A percentile compares a stretch with the other conserved stretches of the same genome.
Evolutionary conservation across 2,113 vertebrate genomes (phyloP).

Genomic region (Cyrtonyx montezumae): DNA sequence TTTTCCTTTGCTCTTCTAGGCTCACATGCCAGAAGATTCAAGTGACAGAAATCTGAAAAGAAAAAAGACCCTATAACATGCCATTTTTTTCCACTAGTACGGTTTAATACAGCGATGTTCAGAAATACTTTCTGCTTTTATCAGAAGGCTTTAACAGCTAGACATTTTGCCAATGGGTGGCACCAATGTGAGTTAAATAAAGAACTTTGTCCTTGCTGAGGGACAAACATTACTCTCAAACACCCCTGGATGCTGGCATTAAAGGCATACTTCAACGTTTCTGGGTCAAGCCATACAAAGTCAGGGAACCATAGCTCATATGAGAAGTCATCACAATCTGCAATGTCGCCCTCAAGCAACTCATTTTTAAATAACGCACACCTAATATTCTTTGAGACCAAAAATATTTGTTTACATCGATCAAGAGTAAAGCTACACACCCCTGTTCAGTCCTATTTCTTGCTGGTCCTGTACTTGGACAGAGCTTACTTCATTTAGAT

Average conservation of each 20-base stretch:
- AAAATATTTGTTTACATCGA: background rate
- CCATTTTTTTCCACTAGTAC: background rate
- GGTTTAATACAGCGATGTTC: background rate
- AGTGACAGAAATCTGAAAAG: background rate
- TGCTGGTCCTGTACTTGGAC: no score
- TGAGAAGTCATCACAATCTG: background rate
- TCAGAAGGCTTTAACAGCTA: background rate
- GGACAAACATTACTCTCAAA: background rate
- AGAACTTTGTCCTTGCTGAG: background rate
- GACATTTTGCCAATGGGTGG: slow-evolving; percentile 35
- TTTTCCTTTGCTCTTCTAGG: background rate
- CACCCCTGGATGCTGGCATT: background rate
- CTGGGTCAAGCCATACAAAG: background rate
- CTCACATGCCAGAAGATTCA: background rate
- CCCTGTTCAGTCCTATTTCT: background rate
- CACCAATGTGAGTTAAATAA: slow-evolving; percentile 2
- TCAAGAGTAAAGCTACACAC: background rate
- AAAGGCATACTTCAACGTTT: background rate
- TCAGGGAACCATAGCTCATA: background rate
- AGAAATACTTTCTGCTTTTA: background rate
- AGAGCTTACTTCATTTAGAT: background rate
- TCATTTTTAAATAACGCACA: background rate
- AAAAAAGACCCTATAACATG: background rate
- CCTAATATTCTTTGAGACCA: background rate
- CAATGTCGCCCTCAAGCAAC: background rate